These are phyloP conservation scores for Erebia epiphron DNA, from an alignment of 2,888 invertebrate species.

Conservation along the genomic window DNA sequence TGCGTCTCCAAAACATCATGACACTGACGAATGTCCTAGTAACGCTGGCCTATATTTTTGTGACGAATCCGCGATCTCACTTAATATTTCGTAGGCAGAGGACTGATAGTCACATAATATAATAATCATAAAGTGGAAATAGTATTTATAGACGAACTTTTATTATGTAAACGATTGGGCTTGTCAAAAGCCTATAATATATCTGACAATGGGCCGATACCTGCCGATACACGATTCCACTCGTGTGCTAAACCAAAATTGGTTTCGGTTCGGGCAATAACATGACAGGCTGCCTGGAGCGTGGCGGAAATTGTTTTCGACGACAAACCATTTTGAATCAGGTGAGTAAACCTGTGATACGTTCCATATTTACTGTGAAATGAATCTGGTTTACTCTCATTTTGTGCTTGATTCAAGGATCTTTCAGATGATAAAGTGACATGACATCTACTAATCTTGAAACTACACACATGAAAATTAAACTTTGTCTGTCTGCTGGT, in stretches of 20 bases:
- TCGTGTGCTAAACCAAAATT: conserved; percentile 10
- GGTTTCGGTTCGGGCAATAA: conserved; percentile 17
- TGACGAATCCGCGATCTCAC: neutral
- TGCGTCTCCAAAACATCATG: neutral
- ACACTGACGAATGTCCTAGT: neutral
- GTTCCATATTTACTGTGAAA: conserved; percentile 5
- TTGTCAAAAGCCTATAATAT: conserved; percentile 3
- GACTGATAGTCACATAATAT: neutral
- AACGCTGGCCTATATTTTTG: neutral
- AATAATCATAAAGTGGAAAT: neutral
- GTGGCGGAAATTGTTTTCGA: conserved; percentile 20
- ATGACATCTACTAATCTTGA: neutral
- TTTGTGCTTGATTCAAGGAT: neutral
- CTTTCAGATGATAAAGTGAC: neutral
- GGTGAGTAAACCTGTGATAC: conserved; percentile 16
- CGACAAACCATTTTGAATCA: conserved; percentile 21
- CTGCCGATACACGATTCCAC: neutral
- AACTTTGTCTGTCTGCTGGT: no score
- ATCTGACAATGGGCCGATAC: neutral
- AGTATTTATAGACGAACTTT: neutral
- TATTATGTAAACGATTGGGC: conserved; percentile 2
- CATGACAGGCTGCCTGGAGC: conserved; percentile 11
- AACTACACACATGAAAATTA: no score
- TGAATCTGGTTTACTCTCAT: neutral
- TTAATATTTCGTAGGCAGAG: neutral